Percentiles rank a stretch among this genome's conserved stretches.
Evolutionary conservation across 1,140 invertebrate genomes (phyloP).

Genomic region (Agrilus planipennis): DNA sequence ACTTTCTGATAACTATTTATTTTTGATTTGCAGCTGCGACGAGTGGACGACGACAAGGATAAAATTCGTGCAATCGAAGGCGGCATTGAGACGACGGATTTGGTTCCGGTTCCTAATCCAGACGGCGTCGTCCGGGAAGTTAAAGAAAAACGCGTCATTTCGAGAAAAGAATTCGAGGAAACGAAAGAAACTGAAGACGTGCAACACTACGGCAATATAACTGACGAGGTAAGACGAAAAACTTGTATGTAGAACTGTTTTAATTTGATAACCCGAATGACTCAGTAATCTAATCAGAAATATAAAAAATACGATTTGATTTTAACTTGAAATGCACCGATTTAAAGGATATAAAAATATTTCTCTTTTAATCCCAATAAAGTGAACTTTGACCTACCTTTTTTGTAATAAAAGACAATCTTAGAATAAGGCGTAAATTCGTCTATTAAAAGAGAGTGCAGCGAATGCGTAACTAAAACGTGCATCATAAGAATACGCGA

Average conservation of each 20-base stretch:
- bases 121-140: conserved; percentile 68
- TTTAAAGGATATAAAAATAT: no score
- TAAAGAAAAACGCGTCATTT: conserved; percentile 64
- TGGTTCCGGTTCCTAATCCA: conserved; percentile 46
- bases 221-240: conserved; percentile 61
- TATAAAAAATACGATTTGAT: no score
- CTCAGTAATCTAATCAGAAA: not conserved
- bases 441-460: no score
- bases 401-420: no score
- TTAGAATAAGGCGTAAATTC: no score
- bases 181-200: conserved; percentile 70
- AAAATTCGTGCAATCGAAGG: conserved; percentile 18
- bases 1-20: conserved; percentile 2
- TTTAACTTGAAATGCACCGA: no score
- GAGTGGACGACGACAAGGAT: conserved; percentile 32
- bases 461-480: no score
- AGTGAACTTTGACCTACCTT: no score
- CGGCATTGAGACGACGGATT: conserved; percentile 31
- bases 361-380: no score
- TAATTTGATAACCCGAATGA: not conserved
- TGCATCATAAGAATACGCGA: no score
- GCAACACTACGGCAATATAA: conserved; percentile 67
- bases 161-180: conserved; percentile 71
- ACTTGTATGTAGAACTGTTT: no score
- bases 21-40: conserved; percentile 22